Conservation (phyloP, 2,797 vertebrate species). For the Eulemur mongoz region DNA sequence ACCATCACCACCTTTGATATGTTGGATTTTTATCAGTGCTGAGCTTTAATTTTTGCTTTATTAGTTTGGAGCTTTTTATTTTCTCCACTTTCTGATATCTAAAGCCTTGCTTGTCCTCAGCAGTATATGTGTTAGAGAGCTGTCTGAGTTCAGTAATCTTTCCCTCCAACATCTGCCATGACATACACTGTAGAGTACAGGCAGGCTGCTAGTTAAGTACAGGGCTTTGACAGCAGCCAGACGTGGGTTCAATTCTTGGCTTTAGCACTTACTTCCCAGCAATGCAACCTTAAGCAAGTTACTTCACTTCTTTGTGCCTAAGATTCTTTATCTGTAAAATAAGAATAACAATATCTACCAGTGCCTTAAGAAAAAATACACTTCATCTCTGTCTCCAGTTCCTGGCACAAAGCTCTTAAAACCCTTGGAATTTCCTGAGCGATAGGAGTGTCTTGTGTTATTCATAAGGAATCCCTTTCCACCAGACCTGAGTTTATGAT, state of each 20-base stretch:
- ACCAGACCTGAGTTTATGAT: background rate
- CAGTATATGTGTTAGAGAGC: background rate
- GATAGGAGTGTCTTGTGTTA: constrained; percentile 1
- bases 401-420: constrained; percentile 21
- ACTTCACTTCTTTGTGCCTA: background rate
- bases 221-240: background rate
- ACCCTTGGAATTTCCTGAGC: constrained; percentile 44
- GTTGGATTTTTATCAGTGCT: background rate
- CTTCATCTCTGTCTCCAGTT: background rate
- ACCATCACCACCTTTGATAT: background rate
- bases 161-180: background rate
- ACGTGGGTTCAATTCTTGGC: background rate
- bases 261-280: constrained; percentile 3
- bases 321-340: constrained; percentile 14
- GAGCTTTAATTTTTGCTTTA: background rate
- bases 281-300: constrained; percentile 31
- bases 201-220: background rate
- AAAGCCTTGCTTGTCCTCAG: background rate
- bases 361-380: background rate
- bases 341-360: constrained; percentile 33
- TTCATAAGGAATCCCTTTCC: constrained; percentile 26
- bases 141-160: background rate
- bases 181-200: background rate
- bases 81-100: constrained; percentile 3
- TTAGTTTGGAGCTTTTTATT: background rate